Conservation (phyloP, 2,113 vertebrate genomes). For the Heloderma charlesbogerti region DNA sequence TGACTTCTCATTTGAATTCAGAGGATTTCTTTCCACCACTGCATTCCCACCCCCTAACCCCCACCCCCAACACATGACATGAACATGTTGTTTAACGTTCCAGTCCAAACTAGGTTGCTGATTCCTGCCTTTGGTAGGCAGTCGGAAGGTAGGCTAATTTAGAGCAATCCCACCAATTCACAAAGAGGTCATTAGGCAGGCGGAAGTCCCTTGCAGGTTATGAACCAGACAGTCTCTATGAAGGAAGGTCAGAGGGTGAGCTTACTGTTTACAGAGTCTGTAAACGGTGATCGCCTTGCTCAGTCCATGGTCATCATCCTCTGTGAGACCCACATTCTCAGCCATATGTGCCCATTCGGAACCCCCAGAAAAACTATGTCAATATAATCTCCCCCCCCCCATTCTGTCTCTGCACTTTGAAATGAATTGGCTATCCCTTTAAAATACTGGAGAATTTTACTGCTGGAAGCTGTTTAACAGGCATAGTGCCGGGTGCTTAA, state of each 20-base stretch:
- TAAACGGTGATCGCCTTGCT: conserved; percentile 60
- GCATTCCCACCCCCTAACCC: accelerated
- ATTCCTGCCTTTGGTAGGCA: not conserved
- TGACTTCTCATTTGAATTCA: not conserved
- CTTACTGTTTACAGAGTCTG: conserved; percentile 46
- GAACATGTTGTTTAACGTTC: not conserved
- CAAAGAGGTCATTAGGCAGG: conserved; percentile 11
- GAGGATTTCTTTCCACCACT: not conserved
- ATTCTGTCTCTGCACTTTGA: not conserved
- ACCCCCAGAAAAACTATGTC: conserved; percentile 8
- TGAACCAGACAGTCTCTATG: conserved; percentile 49
- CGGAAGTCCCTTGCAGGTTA: conserved; percentile 37
- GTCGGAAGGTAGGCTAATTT: conserved; percentile 30
- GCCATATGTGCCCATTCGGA: not conserved
- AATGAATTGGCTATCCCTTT: conserved; percentile 52
- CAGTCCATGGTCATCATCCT: conserved; percentile 32
- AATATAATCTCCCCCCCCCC: conserved; percentile 8
- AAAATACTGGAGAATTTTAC: conserved; percentile 25
- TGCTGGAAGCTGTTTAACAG: conserved; percentile 70
- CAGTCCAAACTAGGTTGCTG: not conserved
- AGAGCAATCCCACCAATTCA: conserved; percentile 15
- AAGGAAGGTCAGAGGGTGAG: conserved; percentile 50
- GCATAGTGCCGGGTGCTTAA: conserved; percentile 59
- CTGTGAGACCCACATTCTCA: conserved; percentile 27
- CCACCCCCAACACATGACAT: too few species aligned